Evolutionary conservation across 2,113 vertebrate genomes (phyloP).

Genomic region (Pelvicachromis taeniatus): DNA sequence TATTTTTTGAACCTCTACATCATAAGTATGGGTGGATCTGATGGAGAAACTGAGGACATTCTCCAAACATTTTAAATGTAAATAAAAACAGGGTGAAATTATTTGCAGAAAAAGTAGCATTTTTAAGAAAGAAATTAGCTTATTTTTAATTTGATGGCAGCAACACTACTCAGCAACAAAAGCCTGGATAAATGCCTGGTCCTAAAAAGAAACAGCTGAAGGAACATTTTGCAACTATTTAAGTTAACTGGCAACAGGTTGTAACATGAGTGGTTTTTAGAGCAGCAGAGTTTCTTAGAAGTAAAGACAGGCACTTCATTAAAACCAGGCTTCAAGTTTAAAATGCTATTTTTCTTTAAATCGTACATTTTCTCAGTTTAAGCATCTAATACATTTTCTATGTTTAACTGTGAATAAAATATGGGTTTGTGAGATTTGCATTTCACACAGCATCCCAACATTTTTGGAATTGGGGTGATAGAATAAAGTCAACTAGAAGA

Average conservation of each 20-base stretch:
- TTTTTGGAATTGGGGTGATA: background rate
- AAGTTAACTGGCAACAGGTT: background rate
- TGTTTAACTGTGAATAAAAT: background rate
- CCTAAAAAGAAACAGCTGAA: background rate
- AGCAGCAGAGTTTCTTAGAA: too few species aligned
- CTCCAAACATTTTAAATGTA: background rate
- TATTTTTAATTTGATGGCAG: background rate
- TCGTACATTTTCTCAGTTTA: background rate
- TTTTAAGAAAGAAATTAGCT: background rate
- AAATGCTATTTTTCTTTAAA: background rate
- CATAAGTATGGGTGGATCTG: background rate
- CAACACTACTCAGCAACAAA: background rate
- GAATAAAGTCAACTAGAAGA: background rate
- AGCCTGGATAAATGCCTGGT: background rate
- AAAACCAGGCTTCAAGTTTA: background rate
- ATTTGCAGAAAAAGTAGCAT: background rate
- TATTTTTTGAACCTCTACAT: background rate
- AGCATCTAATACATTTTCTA: background rate
- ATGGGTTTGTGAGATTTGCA: background rate
- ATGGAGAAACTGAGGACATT: background rate
- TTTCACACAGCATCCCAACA: background rate
- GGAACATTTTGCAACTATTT: background rate
- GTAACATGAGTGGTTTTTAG: background rate
- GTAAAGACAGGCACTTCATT: background rate
- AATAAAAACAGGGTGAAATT: background rate